These are phyloP conservation scores for Sandelia bainsii DNA, from an alignment of 2,797 vertebrate genomes.

Conservation along the genomic window DNA sequence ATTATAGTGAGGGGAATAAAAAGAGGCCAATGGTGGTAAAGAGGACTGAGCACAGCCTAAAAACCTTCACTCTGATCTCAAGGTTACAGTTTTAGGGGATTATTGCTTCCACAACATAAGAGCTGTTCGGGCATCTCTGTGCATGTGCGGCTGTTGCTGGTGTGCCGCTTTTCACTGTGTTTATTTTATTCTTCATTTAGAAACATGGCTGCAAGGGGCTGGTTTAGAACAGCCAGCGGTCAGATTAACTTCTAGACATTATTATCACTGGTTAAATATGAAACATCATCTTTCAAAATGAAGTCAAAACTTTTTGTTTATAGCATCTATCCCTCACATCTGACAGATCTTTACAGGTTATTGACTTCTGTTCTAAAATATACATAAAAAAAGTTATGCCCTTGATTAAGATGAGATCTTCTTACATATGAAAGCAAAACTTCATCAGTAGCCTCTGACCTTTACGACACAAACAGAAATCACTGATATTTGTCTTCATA, in stretches of 20 bases:
- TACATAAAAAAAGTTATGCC: background rate
- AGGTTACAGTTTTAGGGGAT: slow-evolving; percentile 43
- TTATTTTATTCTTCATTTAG: slow-evolving; percentile 22
- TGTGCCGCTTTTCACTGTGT: slow-evolving; percentile 5
- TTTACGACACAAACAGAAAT: slow-evolving; percentile 17
- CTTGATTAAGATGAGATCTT: slow-evolving; percentile 17
- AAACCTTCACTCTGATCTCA: slow-evolving; percentile 22
- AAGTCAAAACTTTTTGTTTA: background rate
- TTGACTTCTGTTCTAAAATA: slow-evolving; percentile 14
- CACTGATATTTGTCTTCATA: background rate
- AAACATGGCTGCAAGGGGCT: slow-evolving; percentile 12
- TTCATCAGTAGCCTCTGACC: slow-evolving; percentile 24
- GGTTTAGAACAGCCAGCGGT: background rate
- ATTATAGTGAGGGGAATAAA: background rate
- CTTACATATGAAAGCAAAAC: slow-evolving; percentile 17
- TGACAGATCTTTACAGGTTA: background rate
- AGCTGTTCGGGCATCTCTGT: slow-evolving; percentile 2
- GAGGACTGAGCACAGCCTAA: background rate
- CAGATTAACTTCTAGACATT: slow-evolving; percentile 2
- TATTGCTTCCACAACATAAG: slow-evolving; percentile 17
- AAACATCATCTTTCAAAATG: background rate
- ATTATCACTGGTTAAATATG: slow-evolving; percentile 9
- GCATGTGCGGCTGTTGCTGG: slow-evolving; percentile 3
- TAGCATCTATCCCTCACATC: background rate
- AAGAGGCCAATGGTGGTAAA: slow-evolving; percentile 2